Conservation (phyloP, 2,797 vertebrate genomes). For the Somateria mollissima region DNA sequence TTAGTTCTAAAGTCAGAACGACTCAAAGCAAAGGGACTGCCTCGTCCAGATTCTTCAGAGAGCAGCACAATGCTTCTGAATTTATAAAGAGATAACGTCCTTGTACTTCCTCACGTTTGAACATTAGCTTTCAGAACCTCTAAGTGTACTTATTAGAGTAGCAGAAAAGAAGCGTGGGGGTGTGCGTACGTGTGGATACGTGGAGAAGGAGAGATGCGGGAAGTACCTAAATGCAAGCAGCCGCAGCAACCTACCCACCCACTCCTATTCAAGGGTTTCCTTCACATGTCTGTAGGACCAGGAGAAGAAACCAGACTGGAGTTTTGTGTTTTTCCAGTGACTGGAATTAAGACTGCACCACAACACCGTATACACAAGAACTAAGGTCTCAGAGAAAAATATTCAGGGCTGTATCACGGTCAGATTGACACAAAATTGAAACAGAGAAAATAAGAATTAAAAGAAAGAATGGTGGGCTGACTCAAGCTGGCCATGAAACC, state of each 20-base stretch:
- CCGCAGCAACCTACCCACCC: neutral
- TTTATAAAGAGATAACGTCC: no score
- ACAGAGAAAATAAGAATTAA: neutral
- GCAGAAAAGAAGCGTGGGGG: neutral
- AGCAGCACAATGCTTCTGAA: neutral
- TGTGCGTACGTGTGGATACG: neutral
- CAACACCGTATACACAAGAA: neutral
- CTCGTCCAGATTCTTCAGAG: neutral
- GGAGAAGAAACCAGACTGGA: neutral
- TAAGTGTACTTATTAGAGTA: neutral
- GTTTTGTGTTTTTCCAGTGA: neutral
- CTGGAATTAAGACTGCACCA: neutral
- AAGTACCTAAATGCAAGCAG: no score
- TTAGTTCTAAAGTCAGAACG: neutral
- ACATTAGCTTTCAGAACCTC: neutral
- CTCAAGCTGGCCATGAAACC: neutral
- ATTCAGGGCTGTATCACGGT: neutral
- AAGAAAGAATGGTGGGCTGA: neutral
- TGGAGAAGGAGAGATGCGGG: neutral
- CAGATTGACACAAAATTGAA: accelerated
- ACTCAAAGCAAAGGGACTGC: neutral
- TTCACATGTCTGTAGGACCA: neutral
- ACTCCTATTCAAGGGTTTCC: neutral
- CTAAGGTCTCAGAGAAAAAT: neutral
- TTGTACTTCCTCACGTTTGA: neutral